Evolutionary conservation across 2,113 vertebrate genomes (phyloP).

Genomic region (Pristiophorus japonicus): DNA sequence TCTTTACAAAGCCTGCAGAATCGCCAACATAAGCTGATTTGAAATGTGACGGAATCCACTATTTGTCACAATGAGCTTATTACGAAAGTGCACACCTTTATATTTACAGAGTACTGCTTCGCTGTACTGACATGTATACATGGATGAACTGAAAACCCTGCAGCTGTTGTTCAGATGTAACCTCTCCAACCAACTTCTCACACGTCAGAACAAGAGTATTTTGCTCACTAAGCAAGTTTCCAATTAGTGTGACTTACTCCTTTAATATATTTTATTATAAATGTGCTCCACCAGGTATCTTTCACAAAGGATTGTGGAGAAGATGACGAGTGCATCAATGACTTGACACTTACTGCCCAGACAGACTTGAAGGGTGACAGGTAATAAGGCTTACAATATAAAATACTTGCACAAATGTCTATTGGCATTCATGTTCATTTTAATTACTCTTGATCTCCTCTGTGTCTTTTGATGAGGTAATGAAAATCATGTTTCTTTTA

Average conservation of each 20-base stretch:
- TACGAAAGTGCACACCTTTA: background rate
- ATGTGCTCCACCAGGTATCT: slow-evolving; percentile 64
- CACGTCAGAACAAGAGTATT: background rate
- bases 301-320: slow-evolving; percentile 85
- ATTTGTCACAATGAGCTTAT: background rate
- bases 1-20: background rate
- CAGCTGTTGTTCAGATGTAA: background rate
- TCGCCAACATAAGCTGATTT: background rate
- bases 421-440: background rate
- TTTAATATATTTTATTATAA: background rate
- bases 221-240: background rate
- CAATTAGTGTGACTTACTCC: too few relatives aligned
- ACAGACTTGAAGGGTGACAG: slow-evolving; percentile 57
- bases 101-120: background rate
- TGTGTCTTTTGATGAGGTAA: background rate
- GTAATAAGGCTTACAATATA: slow-evolving; percentile 44
- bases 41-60: background rate
- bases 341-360: slow-evolving; percentile 68
- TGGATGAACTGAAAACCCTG: background rate
- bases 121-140: background rate
- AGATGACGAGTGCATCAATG: slow-evolving; percentile 74
- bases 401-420: background rate
- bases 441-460: background rate
- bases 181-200: background rate
- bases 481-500: background rate